Percentiles rank a stretch among this genome's conserved stretches.
phyloP scores from a whole-genome alignment of 1,140 invertebrate species.

The silkworm (Bombyx mori) region DNA sequence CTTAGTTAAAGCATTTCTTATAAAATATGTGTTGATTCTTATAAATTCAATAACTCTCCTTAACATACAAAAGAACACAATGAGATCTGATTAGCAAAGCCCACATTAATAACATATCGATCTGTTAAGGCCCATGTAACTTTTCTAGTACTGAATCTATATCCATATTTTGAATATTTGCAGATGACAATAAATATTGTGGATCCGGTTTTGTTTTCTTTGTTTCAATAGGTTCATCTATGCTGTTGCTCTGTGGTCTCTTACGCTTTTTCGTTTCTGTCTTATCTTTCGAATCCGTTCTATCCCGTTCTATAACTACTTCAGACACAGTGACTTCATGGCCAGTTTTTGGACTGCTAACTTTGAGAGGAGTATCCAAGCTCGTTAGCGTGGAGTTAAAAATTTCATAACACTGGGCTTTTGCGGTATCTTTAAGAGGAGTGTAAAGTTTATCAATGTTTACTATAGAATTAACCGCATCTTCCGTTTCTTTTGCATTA shows the following conservation, averaged over 20 bases:
- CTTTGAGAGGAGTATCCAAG: slow-evolving; percentile 54
- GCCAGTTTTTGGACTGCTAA: slow-evolving; percentile 25
- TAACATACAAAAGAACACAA: too few species aligned
- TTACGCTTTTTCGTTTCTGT: slow-evolving; percentile 45
- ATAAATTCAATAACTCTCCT: too few species aligned
- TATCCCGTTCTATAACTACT: slow-evolving; percentile 48
- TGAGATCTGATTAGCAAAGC: too few species aligned
- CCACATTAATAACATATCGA: background rate
- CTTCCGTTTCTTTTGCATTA: slow-evolving; percentile 34
- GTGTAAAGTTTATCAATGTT: slow-evolving; percentile 46
- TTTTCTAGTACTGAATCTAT: slow-evolving; percentile 61
- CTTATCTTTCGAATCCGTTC: slow-evolving; percentile 37
- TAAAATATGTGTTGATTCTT: too few species aligned
- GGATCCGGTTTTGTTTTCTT: slow-evolving; percentile 47
- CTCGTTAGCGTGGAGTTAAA: slow-evolving; percentile 60
- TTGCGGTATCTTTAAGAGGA: slow-evolving; percentile 43
- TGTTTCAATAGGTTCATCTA: slow-evolving; percentile 32
- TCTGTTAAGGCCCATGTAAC: slow-evolving; percentile 48
- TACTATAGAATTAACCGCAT: slow-evolving; percentile 39
- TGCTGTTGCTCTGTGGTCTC: slow-evolving; percentile 27
- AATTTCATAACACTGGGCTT: slow-evolving; percentile 43
- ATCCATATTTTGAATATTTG: slow-evolving; percentile 60
- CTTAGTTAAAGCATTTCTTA: too few species aligned
- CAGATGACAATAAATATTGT: slow-evolving; percentile 44
- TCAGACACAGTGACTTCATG: slow-evolving; percentile 28